Evolutionary conservation across 2,888 invertebrate species (phyloP), one percentile per base, ranked within the genome.

Genomic region (Tillus elongatus): DNA sequence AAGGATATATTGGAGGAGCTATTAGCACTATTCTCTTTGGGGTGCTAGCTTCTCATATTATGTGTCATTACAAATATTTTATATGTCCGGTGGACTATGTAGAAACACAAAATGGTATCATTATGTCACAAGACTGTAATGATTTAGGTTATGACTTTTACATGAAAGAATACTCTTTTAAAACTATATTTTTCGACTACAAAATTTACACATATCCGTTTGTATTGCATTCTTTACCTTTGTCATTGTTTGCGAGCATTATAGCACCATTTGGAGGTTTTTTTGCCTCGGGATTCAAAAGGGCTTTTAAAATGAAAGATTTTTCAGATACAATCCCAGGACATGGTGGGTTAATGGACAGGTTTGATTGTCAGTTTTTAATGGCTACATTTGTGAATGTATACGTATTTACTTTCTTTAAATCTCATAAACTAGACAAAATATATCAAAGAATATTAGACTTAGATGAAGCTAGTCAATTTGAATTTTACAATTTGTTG

Each of bases 381-480:
- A 98, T 98, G 97, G 97, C 96, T 29, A 96, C 96, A 16, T 98
- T 99, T 72, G 95, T 98, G 30, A 95, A 98, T 68, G 97, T 97
- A 11, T 97, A 88, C 87, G 9, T 29, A 12, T 41, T 43, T n/a
- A 92, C 92, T 65, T 97, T 98, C 71, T 90, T 97, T 56, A 84
- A 85, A 61, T 85, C 83, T 52, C 82, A 89, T 36, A 90, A 90
- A 41, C 89, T 93, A 34, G 85, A 88, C 60, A 91, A 89, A 56
- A 73, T 97, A 36, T 71, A 96, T 54, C 86, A 90, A 57, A 89
- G 88, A 74, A 86, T 97, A 33, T 80, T 88, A 63, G 80, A 82
- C 57, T 67, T 98, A 57, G 86, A 85, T 57, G 83, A 87, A 1
- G 92, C 95, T 54, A 89, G 93, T 55, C 97, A 97, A 61, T 56